These are phyloP conservation scores for Orussus abietinus DNA, from an alignment of 1,140 invertebrate genomes.

Conservation along the genomic window DNA sequence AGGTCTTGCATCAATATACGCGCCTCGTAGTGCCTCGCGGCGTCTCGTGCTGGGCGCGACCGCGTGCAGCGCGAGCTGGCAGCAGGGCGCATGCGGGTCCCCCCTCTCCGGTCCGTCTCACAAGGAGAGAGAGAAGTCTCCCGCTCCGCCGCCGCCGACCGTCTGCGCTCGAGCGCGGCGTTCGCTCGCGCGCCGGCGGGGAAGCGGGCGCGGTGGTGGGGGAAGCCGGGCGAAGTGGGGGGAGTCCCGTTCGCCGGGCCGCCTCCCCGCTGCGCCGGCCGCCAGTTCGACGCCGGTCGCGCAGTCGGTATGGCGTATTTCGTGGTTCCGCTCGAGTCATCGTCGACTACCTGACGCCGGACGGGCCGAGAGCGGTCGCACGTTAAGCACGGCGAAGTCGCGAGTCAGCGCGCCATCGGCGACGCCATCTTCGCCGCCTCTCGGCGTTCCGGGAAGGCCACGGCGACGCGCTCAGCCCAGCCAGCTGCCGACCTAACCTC, in stretches of 20 bases:
- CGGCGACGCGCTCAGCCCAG: too few species aligned
- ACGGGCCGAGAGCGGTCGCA: constrained; percentile 5
- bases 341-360: constrained; percentile 13
- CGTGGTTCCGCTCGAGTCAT: constrained; percentile 24
- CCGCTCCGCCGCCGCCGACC: constrained; percentile 20
- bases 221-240: constrained; percentile 11
- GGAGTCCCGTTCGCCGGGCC: constrained; percentile 30
- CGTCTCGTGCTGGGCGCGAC: too few species aligned
- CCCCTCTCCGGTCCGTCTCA: too few species aligned
- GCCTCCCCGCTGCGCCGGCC: constrained; percentile 30
- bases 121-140: too few species aligned
- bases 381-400: too few species aligned
- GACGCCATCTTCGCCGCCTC: too few species aligned
- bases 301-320: constrained; percentile 20
- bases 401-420: too few species aligned
- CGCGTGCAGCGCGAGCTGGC: too few species aligned
- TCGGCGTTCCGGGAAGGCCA: too few species aligned
- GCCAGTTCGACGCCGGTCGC: constrained; percentile 52
- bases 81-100: too few species aligned
- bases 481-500: constrained; percentile 34
- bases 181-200: constrained; percentile 2
- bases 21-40: too few species aligned
- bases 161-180: constrained; percentile 19
- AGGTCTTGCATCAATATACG: too few species aligned
- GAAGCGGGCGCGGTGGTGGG: not conserved